Conservation (phyloP, 2,888 invertebrate genomes). For the Heliconius sara region DNA sequence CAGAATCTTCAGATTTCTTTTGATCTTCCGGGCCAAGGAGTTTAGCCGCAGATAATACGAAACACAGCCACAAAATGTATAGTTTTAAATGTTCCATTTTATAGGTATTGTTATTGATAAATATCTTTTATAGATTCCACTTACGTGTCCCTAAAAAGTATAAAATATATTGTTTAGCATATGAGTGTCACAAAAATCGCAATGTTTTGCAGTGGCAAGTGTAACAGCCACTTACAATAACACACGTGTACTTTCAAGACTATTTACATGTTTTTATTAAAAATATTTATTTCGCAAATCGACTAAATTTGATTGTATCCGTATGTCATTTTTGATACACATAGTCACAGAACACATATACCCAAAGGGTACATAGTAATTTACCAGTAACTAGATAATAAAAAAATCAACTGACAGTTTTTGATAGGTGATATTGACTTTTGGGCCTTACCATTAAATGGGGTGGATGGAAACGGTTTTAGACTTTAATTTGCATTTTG, state of each 20-base stretch:
- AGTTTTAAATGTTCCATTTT: conserved; percentile 65
- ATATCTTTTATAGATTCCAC: conserved; percentile 61
- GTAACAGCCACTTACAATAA: conserved; percentile 49
- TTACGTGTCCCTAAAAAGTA: conserved; percentile 70
- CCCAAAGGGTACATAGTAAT: too few relatives aligned
- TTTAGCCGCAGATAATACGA: conserved; percentile 64
- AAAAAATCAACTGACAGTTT: conserved; percentile 4
- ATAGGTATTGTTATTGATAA: conserved; percentile 46
- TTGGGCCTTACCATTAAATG: too few relatives aligned
- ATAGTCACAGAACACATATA: too few relatives aligned
- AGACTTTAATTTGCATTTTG: too few relatives aligned
- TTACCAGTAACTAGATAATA: neutral
- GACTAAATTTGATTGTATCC: conserved; percentile 13
- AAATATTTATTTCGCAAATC: conserved; percentile 39
- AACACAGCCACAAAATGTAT: conserved; percentile 62
- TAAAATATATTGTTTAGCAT: conserved; percentile 38
- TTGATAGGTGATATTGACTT: too few relatives aligned
- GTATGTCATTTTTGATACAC: conserved; percentile 24
- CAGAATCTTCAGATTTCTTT: conserved; percentile 58
- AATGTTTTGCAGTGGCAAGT: conserved; percentile 21
- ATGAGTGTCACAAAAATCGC: conserved; percentile 30
- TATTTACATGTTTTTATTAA: conserved; percentile 46
- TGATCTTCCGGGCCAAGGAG: conserved; percentile 67
- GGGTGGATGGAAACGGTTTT: too few relatives aligned
- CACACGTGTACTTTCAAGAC: conserved; percentile 52